Base-by-base conservation (phyloP, 2,797 vertebrate species). In the Falco biarmicus region DNA sequence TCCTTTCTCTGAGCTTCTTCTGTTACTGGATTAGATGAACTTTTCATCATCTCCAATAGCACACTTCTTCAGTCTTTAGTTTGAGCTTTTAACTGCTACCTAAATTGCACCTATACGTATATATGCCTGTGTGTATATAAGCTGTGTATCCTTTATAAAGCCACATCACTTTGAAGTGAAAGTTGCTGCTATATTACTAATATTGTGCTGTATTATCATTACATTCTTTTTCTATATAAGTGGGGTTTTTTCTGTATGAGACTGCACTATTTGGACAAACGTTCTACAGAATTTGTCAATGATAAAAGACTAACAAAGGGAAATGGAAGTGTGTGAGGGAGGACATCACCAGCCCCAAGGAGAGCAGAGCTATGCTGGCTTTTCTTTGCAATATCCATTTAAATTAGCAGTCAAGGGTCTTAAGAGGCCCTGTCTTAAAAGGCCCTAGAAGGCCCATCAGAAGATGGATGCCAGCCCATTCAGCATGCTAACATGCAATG, bases 381-480 rank as follows among this genome's bases (percentile, higher is more conserved):
- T 82, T 83, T 89, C 90, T 51, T 32, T 56, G 43, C 69, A 84
- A 81, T 45, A 83, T 80, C 69, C 83, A 51, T 91, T 92, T 87
- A 92, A 93, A 80, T 37, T 96, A 93, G 96, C 89, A 91, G 87
- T 68, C 15, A 7, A 96, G 17, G 83, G 31, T 60, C 29, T 71
- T 13, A 39, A 57, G 69, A 80, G 26, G 17, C 12, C 7, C 13
- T 87, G 57, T 47, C 56, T 79, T 66, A 50, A 70, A 97, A 26
- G 84, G 20, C 81, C 29, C 57, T 5, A 37, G 80, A 68, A 82
- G 25, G 20, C 4, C 41, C 45, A 39, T 91, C 95, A 96, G 53
- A 53, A 93, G 84, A 90, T 7, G 22, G 61, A 39, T 89, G 96
- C 96, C 94, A 96, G 64, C 29, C 69, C 91, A 51, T 87, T 86